Conservation (phyloP, 1,140 invertebrate species). For the Wasmannia auropunctata region DNA sequence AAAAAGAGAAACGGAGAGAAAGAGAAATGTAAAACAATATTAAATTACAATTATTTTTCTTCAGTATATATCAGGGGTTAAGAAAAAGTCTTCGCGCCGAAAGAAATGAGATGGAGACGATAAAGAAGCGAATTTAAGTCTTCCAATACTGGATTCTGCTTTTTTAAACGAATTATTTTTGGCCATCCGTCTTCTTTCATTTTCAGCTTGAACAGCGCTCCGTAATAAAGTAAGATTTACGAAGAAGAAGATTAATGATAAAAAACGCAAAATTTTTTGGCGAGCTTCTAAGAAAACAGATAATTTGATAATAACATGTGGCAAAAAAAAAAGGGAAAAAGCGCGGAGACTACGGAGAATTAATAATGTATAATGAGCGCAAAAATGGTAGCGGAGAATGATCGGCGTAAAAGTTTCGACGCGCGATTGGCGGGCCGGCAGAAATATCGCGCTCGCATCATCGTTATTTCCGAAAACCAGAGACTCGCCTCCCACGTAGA, state of each 20-base stretch:
- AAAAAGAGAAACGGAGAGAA: neutral
- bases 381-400: slow-evolving; percentile 32
- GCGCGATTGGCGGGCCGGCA: slow-evolving; percentile 57
- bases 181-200: neutral
- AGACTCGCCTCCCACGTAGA: slow-evolving; percentile 52
- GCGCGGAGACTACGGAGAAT: neutral
- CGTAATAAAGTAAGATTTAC: neutral
- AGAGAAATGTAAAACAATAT: neutral
- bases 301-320: neutral
- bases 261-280: neutral
- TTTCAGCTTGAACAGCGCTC: neutral
- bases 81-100: neutral
- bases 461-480: slow-evolving; percentile 74
- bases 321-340: neutral
- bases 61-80: neutral
- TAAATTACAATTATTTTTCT: slow-evolving; percentile 12
- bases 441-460: slow-evolving; percentile 69
- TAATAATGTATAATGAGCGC: neutral
- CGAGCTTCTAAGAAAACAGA: neutral
- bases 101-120: neutral
- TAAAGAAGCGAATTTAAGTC: neutral
- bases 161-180: neutral
- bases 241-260: neutral
- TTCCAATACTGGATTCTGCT: neutral
- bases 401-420: slow-evolving; percentile 58